Evolutionary conservation across 2,797 vertebrate species (phyloP).

Genomic region (Rhabdophis nuchalis): DNA sequence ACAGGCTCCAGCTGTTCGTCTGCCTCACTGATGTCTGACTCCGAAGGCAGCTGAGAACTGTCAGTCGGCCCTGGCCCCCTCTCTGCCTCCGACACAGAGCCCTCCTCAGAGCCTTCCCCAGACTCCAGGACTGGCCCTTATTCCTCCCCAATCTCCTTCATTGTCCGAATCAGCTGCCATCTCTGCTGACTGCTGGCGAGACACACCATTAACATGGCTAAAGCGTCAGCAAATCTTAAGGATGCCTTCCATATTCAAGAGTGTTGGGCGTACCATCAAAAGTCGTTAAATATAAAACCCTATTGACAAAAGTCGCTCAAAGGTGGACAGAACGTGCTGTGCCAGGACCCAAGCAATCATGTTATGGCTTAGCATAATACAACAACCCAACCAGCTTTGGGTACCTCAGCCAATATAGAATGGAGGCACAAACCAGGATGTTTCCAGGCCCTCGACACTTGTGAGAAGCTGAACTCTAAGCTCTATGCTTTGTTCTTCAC

Average conservation of each 20-base stretch:
- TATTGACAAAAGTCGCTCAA: background rate
- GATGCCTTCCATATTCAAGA: background rate
- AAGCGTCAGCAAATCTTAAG: background rate
- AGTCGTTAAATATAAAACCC: background rate
- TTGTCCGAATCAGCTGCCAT: too few species aligned
- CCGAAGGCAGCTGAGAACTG: too few species aligned
- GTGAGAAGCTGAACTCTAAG: background rate
- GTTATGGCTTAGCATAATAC: background rate
- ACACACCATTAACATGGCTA: background rate
- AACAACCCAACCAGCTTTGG: background rate
- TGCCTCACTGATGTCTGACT: too few species aligned
- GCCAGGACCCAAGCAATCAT: background rate
- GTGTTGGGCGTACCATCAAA: background rate
- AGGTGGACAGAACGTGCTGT: background rate
- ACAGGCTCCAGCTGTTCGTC: too few species aligned
- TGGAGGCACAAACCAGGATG: background rate
- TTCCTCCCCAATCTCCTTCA: too few species aligned
- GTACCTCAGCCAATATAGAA: too few species aligned
- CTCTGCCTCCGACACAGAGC: too few species aligned
- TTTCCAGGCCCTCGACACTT: too few species aligned
- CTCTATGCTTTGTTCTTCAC: background rate
- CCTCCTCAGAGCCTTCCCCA: too few species aligned
- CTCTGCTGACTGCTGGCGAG: too few species aligned
- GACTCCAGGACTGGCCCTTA: too few species aligned
- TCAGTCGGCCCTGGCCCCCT: too few species aligned